Conservation (phyloP, 2,888 invertebrate species). For the Campoletis raptor region DNA sequence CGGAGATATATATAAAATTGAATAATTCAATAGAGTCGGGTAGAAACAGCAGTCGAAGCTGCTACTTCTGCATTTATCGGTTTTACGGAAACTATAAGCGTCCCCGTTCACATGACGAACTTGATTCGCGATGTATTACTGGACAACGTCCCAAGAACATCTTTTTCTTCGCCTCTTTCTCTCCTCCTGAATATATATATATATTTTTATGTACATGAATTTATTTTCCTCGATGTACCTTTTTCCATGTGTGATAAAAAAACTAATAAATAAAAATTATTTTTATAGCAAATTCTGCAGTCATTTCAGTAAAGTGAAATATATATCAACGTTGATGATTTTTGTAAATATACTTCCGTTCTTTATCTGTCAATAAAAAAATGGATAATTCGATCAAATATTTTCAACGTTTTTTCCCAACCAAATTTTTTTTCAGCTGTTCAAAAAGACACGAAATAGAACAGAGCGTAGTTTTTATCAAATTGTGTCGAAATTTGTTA, state of each 20-base stretch:
- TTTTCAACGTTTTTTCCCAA: not conserved
- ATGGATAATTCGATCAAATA: not conserved
- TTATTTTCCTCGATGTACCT: not conserved
- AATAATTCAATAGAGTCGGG: slow-evolving; percentile 30
- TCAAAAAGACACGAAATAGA: not conserved
- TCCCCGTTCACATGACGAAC: slow-evolving; percentile 40
- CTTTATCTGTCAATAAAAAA: not conserved
- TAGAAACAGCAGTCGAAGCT: slow-evolving; percentile 6
- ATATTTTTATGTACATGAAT: not conserved
- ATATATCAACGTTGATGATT: too few species aligned
- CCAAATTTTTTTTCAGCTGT: not conserved
- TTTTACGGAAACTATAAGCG: slow-evolving; percentile 51
- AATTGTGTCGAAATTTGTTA: not conserved
- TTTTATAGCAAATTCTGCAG: not conserved
- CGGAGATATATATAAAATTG: slow-evolving; percentile 7
- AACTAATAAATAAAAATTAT: not conserved
- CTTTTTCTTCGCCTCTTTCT: not conserved
- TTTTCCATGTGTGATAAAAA: not conserved
- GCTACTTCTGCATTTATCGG: slow-evolving; percentile 19
- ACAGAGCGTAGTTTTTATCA: not conserved
- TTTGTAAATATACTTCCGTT: not conserved
- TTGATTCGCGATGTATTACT: slow-evolving; percentile 22
- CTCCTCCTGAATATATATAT: not conserved
- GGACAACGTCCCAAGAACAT: not conserved
- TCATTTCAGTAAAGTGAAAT: not conserved